These are phyloP conservation scores for Eupristina koningsbergeri DNA, from an alignment of 1,140 invertebrate genomes.

Conservation along the genomic window DNA sequence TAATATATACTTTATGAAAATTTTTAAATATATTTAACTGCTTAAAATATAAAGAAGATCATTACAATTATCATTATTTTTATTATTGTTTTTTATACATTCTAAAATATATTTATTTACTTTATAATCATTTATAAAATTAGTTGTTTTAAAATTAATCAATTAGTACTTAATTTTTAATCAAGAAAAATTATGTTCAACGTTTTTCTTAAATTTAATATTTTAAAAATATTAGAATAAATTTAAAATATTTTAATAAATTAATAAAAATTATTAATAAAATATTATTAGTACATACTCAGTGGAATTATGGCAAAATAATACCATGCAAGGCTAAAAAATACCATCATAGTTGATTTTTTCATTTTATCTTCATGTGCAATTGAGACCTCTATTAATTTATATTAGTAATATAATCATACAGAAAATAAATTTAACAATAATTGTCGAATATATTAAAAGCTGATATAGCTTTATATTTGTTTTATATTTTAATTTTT, in stretches of 20 bases:
- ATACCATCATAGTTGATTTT: neutral
- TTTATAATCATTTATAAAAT: too few species aligned
- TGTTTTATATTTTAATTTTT: neutral
- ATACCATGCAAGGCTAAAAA: neutral
- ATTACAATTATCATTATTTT: too few species aligned
- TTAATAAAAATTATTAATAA: neutral
- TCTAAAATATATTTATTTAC: too few species aligned
- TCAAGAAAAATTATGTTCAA: too few species aligned
- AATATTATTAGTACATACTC: neutral
- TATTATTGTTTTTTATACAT: too few species aligned
- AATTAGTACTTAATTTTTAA: too few species aligned
- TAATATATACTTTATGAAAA: too few species aligned
- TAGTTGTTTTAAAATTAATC: too few species aligned
- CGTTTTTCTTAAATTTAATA: too few species aligned
- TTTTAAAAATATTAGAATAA: too few species aligned
- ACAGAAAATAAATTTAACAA: neutral
- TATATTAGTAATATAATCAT: neutral
- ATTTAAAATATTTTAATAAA: neutral
- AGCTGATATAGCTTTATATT: neutral
- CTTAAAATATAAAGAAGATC: too few species aligned
- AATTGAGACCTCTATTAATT: neutral
- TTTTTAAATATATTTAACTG: too few species aligned
- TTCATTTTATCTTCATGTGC: conserved; percentile 4
- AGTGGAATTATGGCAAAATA: neutral
- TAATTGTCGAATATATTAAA: neutral